Percentiles rank a stretch among this genome's conserved stretches.
These are phyloP conservation scores for Podarcis raffonei DNA, from an alignment of 2,113 vertebrate genomes.

Conservation along the genomic window DNA sequence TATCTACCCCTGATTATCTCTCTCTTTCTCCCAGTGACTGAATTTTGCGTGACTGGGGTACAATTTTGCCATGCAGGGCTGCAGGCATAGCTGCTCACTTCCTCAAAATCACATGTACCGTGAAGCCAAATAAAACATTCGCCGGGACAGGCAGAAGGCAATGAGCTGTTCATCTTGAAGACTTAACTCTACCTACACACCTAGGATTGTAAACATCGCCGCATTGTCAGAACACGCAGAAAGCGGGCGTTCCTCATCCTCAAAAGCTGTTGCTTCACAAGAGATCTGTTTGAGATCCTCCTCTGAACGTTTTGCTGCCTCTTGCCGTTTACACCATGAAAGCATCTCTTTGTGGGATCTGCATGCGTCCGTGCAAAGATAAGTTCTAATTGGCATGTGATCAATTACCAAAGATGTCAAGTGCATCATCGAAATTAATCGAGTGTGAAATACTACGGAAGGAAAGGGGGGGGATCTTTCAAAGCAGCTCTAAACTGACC, in stretches of 20 bases:
- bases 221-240: not conserved
- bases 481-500: conserved; percentile 68
- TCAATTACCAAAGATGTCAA: conserved; percentile 63
- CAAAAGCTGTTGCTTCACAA: not conserved
- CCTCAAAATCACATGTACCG: conserved; percentile 4
- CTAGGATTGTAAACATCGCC: not conserved
- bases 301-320: conserved; percentile 5
- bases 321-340: not conserved
- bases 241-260: not conserved
- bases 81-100: not conserved
- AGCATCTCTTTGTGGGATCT: not conserved
- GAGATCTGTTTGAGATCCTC: conserved; percentile 24
- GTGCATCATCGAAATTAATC: conserved; percentile 52
- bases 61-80: not conserved
- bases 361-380: not conserved
- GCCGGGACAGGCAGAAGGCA: not conserved
- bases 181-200: not conserved
- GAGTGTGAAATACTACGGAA: conserved; percentile 55
- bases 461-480: conserved; percentile 51
- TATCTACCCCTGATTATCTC: no score
- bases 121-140: conserved; percentile 16
- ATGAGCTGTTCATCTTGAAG: not conserved
- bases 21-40: not conserved
- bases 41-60: not conserved
- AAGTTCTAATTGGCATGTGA: conserved; percentile 59